phyloP scores from a whole-genome alignment of 1,140 invertebrate species.

The Tetramorium parvispinum region DNA sequence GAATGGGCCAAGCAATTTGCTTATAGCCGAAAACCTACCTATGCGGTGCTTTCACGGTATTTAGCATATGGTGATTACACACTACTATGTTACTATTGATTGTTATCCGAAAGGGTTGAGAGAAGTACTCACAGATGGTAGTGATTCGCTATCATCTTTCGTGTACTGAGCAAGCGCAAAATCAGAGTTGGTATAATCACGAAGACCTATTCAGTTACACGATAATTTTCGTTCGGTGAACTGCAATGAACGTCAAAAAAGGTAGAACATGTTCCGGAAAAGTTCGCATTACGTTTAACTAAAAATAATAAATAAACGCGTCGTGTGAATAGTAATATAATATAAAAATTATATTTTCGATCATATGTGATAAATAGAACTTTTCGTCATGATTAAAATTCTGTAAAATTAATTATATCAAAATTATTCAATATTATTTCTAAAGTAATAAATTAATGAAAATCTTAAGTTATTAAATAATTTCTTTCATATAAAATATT shows the following conservation, averaged over 20 bases:
- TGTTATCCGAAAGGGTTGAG: slow-evolving; percentile 8
- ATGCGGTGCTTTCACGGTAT: too few relatives aligned
- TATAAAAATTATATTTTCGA: not conserved
- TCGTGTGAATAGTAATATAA: not conserved
- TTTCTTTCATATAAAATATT: not conserved
- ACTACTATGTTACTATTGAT: not conserved
- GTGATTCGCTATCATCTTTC: not conserved
- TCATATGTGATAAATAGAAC: not conserved
- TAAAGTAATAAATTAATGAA: not conserved
- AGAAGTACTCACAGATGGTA: slow-evolving; percentile 23
- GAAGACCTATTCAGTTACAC: slow-evolving; percentile 13
- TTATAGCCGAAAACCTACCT: too few relatives aligned
- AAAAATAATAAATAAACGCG: not conserved
- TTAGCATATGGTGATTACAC: too few relatives aligned
- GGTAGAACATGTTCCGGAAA: slow-evolving; percentile 7
- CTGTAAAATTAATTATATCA: not conserved
- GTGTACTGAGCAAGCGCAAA: slow-evolving; percentile 40
- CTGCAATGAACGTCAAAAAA: not conserved
- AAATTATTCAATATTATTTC: not conserved
- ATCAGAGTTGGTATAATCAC: not conserved
- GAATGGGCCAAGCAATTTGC: too few relatives aligned
- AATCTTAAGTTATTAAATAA: not conserved
- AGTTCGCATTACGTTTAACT: not conserved
- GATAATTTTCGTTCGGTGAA: slow-evolving; percentile 7
- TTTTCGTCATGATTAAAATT: not conserved